Conservation (phyloP, 2,888 invertebrate species). For the Pyrochroa serraticornis region DNA sequence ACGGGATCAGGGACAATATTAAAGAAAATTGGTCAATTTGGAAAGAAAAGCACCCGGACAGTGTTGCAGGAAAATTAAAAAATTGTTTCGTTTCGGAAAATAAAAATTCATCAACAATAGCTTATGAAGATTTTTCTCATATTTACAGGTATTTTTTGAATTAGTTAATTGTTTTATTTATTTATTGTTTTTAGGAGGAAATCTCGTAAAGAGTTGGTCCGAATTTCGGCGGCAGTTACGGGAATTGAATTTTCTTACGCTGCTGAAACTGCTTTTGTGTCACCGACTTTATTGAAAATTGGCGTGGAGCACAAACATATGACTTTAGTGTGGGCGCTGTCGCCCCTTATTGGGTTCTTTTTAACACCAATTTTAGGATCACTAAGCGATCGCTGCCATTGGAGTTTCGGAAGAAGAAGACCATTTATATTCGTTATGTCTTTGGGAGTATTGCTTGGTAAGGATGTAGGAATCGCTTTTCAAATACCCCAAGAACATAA, state of each 20-base stretch:
- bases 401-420: slow-evolving; percentile 80
- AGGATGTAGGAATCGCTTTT: slow-evolving; percentile 39
- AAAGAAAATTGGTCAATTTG: slow-evolving; percentile 68
- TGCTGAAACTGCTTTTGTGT: slow-evolving; percentile 96
- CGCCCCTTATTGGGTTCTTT: slow-evolving; percentile 93
- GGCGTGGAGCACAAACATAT: slow-evolving; percentile 92
- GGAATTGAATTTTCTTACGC: slow-evolving; percentile 98
- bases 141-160: slow-evolving; percentile 64
- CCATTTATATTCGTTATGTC: slow-evolving; percentile 92
- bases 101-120: slow-evolving; percentile 47
- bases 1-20: slow-evolving; percentile 69
- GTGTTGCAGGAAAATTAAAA: slow-evolving; percentile 61
- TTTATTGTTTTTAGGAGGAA: slow-evolving; percentile 67
- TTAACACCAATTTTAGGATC: slow-evolving; percentile 92
- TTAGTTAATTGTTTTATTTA: neutral
- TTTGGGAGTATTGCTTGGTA: slow-evolving; percentile 87
- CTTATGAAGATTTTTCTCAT: slow-evolving; percentile 66
- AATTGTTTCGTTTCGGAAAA: slow-evolving; percentile 35
- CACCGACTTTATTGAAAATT: slow-evolving; percentile 90
- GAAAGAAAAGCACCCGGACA: slow-evolving; percentile 66
- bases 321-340: slow-evolving; percentile 95
- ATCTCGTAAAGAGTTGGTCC: slow-evolving; percentile 78
- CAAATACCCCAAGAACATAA: too few relatives aligned
- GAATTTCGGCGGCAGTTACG: slow-evolving; percentile 93
- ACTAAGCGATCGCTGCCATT: slow-evolving; percentile 86